Base-by-base conservation (phyloP, 2,113 vertebrate species). In the Oreocharis arfaki region DNA sequence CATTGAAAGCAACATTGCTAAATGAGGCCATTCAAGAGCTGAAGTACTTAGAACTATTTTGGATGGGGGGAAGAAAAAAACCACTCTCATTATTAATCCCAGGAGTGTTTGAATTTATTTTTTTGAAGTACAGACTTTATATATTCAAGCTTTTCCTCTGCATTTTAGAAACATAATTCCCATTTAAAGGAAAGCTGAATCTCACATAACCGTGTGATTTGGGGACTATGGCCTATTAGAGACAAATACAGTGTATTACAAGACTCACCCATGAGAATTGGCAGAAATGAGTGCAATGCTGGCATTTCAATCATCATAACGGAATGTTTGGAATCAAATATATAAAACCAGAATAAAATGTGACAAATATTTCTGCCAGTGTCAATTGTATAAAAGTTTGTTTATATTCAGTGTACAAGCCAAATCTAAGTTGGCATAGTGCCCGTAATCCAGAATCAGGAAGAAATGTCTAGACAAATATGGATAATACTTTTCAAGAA, bases 311-410 rank as follows among this genome's bases (percentile, higher is more conserved):
- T 80, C 67, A 85, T 65, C 70, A 19, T 39, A 86, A 83, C 27
- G 69, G n/a, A 87, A 89, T 89, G n/a, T 57, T 92, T 83, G 88
- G 67, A 87, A 88, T 74, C 23, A 88, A 90, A 77, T 39, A 50
- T 16, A 90, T 80, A 65, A 88, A 95, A 90, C 33, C 50, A 83
- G n/a, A 90, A 76, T 65, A 68, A 93, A 88, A 95, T 61, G 57
- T 42, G 83, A 76, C n/a, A 83, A 93, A 86, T 91, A 89, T 47
- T 95, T 94, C 32, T 76, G 24, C 67, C 70, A 64, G 39, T 57
- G 59, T 79, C 60, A 70, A 16, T 42, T 59, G 39, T 44, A 67
- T 73, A 52, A 64, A 85, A 53, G 32, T 65, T 77, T 92, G 33
- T 83, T 93, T 91, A 60, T 76, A 46, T 33, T 41, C 22, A 86